Percentiles rank a stretch among this genome's conserved stretches.
Conservation (phyloP, 2,888 invertebrate genomes). For the Cataglyphis altisquamis region DNA sequence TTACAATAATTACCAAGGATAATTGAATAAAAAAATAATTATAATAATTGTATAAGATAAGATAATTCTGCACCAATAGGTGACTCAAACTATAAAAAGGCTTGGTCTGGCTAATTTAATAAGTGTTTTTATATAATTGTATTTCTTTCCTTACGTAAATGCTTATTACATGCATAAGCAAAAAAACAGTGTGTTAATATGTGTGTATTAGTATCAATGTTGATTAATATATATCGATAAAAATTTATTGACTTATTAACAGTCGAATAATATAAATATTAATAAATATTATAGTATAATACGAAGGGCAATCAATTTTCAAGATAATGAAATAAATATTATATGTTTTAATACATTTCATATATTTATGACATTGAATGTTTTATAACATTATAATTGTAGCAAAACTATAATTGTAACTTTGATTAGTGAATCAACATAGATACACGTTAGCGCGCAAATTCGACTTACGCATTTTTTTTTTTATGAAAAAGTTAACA, state of each 20-base stretch:
- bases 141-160: background rate
- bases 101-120: background rate
- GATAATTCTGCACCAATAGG: slow-evolving; percentile 7
- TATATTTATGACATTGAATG: slow-evolving; percentile 5
- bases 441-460: background rate
- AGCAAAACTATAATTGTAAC: slow-evolving; percentile 11
- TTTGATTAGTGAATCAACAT: slow-evolving; percentile 1
- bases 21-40: slow-evolving; percentile 17
- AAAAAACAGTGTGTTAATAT: background rate
- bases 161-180: background rate
- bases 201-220: background rate
- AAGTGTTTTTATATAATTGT: background rate
- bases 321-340: background rate
- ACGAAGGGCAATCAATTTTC: background rate
- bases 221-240: background rate
- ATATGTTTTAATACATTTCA: background rate
- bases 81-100: background rate
- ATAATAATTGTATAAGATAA: background rate
- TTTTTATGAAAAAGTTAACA: background rate
- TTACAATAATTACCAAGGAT: slow-evolving; percentile 24
- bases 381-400: slow-evolving; percentile 23
- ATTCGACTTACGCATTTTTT: background rate
- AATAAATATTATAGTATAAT: background rate
- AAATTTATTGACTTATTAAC: slow-evolving; percentile 12
- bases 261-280: slow-evolving; percentile 11